Percentiles rank a stretch among this genome's conserved stretches.
phyloP scores from a whole-genome alignment of 2,113 vertebrate species.

The Puffinus mauretanicus region DNA sequence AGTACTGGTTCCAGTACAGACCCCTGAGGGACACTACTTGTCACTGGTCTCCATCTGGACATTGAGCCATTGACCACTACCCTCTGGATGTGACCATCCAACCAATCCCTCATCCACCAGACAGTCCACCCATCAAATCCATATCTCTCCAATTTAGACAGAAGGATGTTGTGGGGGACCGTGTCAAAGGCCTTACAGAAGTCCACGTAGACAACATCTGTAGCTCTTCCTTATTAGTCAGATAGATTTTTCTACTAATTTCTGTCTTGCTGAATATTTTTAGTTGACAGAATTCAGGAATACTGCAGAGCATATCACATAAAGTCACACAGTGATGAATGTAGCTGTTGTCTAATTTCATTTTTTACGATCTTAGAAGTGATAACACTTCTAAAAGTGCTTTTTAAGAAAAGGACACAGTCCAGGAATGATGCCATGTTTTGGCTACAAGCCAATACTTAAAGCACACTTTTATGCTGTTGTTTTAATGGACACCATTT shows the following conservation, averaged over 20 bases:
- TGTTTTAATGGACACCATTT: neutral
- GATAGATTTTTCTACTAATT: neutral
- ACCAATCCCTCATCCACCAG: neutral
- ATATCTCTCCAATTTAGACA: neutral
- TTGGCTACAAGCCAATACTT: neutral
- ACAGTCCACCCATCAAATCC: neutral
- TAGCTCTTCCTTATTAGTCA: neutral
- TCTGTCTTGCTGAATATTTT: neutral
- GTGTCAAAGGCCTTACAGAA: neutral
- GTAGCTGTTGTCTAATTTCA: neutral
- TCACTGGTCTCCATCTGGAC: neutral
- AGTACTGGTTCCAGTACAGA: neutral
- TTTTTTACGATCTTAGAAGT: neutral
- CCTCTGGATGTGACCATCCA: neutral
- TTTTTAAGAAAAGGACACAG: neutral
- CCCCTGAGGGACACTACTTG: neutral
- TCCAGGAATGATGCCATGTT: neutral
- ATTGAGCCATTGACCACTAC: neutral
- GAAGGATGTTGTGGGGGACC: neutral
- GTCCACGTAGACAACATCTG: neutral
- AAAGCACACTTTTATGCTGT: neutral
- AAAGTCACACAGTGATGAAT: neutral
- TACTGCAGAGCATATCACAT: neutral
- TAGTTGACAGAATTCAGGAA: neutral
- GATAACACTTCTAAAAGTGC: neutral